These are phyloP conservation scores for Parnassius apollo DNA, from an alignment of 2,888 invertebrate species.

Conservation along the genomic window DNA sequence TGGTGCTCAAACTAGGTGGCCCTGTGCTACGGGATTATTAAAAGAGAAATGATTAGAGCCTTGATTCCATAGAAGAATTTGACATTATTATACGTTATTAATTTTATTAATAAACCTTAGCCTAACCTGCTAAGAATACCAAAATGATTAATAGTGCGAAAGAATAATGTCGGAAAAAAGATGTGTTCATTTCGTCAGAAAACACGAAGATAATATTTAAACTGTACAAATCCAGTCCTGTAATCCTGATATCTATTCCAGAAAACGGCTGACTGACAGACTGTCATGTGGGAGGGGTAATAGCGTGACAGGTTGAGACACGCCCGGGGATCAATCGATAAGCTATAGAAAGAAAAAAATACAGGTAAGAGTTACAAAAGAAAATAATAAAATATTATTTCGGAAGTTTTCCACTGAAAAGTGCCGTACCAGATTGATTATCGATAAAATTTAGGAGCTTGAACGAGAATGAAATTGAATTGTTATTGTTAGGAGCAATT, in stretches of 20 bases:
- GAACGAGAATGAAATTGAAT: conserved; percentile 45
- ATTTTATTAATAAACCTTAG: background rate
- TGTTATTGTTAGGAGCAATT: conserved; percentile 47
- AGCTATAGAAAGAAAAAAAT: conserved; percentile 27
- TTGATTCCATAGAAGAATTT: too few species aligned
- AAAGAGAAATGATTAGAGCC: too few species aligned
- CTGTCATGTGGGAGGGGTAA: conserved; percentile 24
- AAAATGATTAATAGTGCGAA: background rate
- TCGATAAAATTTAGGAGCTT: conserved; percentile 47
- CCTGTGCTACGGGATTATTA: too few species aligned
- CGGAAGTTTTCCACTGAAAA: conserved; percentile 31
- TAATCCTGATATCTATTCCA: conserved; percentile 25
- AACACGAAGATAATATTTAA: conserved; percentile 10
- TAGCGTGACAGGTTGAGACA: conserved; percentile 29
- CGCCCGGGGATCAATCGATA: conserved; percentile 30
- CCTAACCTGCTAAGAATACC: background rate
- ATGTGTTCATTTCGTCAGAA: conserved; percentile 7
- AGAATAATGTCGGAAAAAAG: background rate
- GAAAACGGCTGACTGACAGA: conserved; percentile 25
- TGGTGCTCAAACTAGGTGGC: too few species aligned
- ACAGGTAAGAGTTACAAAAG: conserved; percentile 37
- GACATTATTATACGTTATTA: too few species aligned
- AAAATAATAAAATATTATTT: conserved; percentile 44
- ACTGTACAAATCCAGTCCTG: conserved; percentile 10
- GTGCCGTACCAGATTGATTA: conserved; percentile 36